Conservation (phyloP, 1,140 invertebrate species). For the Pogonus chalceus region DNA sequence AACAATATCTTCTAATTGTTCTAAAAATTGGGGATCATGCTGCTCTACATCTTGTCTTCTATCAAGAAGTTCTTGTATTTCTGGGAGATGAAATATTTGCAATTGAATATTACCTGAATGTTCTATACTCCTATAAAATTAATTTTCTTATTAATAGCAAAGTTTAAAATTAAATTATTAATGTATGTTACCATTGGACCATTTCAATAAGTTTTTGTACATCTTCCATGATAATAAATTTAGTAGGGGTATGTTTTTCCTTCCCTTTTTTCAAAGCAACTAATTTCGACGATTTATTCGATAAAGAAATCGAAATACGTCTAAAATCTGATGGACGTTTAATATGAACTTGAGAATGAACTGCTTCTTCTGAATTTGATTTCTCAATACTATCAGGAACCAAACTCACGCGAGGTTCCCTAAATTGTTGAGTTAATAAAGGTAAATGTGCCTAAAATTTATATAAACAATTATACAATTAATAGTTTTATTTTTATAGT, state of each 20-base stretch:
- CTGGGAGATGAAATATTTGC: constrained; percentile 40
- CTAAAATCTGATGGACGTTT: constrained; percentile 43
- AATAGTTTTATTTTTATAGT: neutral
- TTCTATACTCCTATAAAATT: constrained; percentile 47
- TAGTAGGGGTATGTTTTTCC: constrained; percentile 16
- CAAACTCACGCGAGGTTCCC: constrained; percentile 19
- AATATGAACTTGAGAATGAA: constrained; percentile 26
- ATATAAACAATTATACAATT: neutral
- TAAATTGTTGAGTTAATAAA: constrained; percentile 40
- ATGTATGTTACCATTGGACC: constrained; percentile 19
- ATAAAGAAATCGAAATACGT: constrained; percentile 40
- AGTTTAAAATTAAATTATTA: too few relatives aligned
- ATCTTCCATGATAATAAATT: constrained; percentile 22
- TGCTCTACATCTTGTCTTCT: constrained; percentile 38
- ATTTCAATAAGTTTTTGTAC: constrained; percentile 9
- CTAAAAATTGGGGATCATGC: constrained; percentile 40
- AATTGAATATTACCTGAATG: constrained; percentile 55
- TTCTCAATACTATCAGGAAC: constrained; percentile 12
- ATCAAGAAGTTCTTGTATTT: constrained; percentile 39
- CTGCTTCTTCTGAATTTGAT: constrained; percentile 24
- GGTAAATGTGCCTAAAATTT: constrained; percentile 40
- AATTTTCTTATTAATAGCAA: constrained; percentile 7
- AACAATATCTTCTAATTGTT: constrained; percentile 51
- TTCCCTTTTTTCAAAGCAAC: constrained; percentile 32
- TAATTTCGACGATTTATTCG: too few relatives aligned